Percentiles rank a stretch among this genome's conserved stretches.
Conservation (phyloP, 1,140 invertebrate species). For the Bombus superbus region DNA sequence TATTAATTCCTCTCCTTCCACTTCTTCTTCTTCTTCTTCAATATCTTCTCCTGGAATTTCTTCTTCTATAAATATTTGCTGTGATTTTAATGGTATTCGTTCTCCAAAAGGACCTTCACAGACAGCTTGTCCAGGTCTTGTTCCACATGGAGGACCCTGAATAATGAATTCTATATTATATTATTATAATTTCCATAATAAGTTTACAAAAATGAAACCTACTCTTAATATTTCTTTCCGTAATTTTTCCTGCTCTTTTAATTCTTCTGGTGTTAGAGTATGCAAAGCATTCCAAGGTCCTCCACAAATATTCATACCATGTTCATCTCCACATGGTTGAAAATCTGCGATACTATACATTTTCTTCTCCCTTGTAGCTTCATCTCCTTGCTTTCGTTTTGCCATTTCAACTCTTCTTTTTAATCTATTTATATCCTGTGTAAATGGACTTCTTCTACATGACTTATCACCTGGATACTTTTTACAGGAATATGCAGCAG, state of each 20-base stretch:
- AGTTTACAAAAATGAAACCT: neutral
- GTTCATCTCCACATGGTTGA: conserved; percentile 61
- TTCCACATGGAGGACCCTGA: conserved; percentile 61
- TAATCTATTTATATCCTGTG: conserved; percentile 29
- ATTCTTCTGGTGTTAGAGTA: conserved; percentile 47
- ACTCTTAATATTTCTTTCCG: conserved; percentile 57
- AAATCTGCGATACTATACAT: conserved; percentile 64
- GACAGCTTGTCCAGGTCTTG: conserved; percentile 57
- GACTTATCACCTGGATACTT: conserved; percentile 62
- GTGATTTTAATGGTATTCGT: conserved; percentile 27
- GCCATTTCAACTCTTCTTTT: conserved; percentile 7
- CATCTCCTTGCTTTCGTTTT: neutral
- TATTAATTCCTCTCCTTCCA: conserved; percentile 13
- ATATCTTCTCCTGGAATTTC: conserved; percentile 37
- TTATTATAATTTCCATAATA: neutral
- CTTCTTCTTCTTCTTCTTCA: conserved; percentile 33
- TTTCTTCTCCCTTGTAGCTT: conserved; percentile 26
- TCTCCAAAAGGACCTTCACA: conserved; percentile 61
- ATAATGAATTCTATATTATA: neutral
- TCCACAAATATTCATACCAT: conserved; percentile 59
- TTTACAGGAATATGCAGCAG: conserved; percentile 58
- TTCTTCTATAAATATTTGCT: neutral
- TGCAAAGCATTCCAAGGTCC: conserved; percentile 61
- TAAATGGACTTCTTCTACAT: conserved; percentile 64
- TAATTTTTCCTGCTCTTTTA: conserved; percentile 48